Evolutionary conservation across 2,797 vertebrate genomes (phyloP).

Genomic region (Myiotriccus ornatus): DNA sequence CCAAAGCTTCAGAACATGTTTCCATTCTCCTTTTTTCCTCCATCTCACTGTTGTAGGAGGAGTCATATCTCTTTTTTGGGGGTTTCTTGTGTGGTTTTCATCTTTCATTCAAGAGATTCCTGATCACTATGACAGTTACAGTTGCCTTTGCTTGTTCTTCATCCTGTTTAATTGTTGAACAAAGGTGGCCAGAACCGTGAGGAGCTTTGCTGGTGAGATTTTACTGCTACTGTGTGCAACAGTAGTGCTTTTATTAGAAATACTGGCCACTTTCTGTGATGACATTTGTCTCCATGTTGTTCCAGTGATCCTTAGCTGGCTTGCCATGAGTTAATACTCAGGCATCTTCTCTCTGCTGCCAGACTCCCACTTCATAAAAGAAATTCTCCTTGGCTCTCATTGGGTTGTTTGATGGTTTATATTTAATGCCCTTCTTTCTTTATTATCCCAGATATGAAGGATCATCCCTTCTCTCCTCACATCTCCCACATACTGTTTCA

Average conservation of each 20-base stretch:
- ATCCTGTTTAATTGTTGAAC: not conserved
- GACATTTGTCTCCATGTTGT: accelerated
- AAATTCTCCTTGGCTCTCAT: not conserved
- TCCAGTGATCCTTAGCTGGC: not conserved
- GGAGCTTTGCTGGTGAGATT: not conserved
- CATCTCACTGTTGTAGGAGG: not conserved
- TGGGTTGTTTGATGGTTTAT: not conserved
- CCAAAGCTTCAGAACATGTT: not conserved
- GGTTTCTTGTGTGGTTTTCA: not conserved
- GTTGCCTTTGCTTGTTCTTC: not conserved
- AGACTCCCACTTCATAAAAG: not conserved
- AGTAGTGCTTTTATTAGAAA: not conserved
- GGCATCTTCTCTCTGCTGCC: not conserved
- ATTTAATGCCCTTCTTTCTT: not conserved
- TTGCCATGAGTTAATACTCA: not conserved
- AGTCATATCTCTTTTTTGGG: not conserved
- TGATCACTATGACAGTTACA: not conserved
- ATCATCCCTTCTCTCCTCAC: not conserved
- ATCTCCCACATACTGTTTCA: accelerated
- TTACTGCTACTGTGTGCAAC: not conserved
- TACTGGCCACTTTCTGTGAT: not conserved
- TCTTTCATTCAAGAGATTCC: not conserved
- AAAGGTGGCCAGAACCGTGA: not conserved
- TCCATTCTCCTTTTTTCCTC: not conserved
- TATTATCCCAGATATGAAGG: not conserved